Base-by-base conservation (phyloP, 2,797 vertebrate species). In the Pangasius djambal region DNA sequence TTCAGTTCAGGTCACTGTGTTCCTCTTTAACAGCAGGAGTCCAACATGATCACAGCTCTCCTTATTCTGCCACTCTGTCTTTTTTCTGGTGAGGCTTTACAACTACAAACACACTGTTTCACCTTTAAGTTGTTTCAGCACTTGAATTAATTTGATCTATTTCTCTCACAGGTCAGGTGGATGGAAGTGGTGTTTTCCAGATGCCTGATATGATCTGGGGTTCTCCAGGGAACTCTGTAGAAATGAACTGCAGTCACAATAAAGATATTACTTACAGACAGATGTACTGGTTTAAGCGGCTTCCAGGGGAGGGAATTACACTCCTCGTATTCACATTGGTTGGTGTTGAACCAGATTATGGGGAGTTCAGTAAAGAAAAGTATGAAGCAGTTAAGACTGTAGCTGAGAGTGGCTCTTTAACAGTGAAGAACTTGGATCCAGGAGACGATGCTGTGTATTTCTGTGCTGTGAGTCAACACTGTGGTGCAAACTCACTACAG, bases 391-490 rank as follows among this genome's bases (percentile, higher is more conserved):
- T 37, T 37, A 37, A 37, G 37, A 37, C 37, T 37, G 37, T 40
- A 40, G 37, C 37, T 40, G 37, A 40, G 37, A 40, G 37, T 40
- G 37, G 37, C 37, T 40, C 37, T 40, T 40, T 40, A 40, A 40
- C 37, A 40, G 37, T 40, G 37, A 40, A 40, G 37, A 40, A 40
- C 37, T 40, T 40, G 37, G 37, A 40, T 40, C 37, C 37, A 40
- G 37, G 37, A 40, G 37, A 40, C 37, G 2, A 40, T 40, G 37
- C 37, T 40, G n/a, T 91, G 65, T 93, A 93, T 88, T 88, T 94
- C 88, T 94, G 94, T 90, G 91, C 91, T 44, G 92, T 92, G 7
- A 91, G 86, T n/a, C 0, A 91, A 34, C 90, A 93, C 88, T 83
- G 89, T 90, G 87, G 48, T 88, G 48, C 69, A 92, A 86, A 89